phyloP scores from a whole-genome alignment of 1,140 invertebrate genomes.

The Drosophila kepulauana region DNA sequence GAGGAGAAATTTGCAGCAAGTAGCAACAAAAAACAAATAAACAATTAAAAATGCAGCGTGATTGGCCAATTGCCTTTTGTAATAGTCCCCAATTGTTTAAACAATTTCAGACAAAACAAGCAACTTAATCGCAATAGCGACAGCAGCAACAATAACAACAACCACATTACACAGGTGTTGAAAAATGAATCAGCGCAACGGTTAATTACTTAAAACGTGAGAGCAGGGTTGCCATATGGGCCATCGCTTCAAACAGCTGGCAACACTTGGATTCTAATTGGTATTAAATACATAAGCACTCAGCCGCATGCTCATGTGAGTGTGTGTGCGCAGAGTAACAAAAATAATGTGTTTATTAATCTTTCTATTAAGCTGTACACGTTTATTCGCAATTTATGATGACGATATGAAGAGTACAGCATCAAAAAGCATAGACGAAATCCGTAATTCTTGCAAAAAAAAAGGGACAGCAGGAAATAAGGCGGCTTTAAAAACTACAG shows the following conservation, averaged over 20 bases:
- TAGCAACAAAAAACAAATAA: conserved; percentile 2
- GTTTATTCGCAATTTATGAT: not conserved
- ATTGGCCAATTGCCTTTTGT: conserved; percentile 32
- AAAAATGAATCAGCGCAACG: conserved; percentile 65
- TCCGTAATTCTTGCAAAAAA: not conserved
- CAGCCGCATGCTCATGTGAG: not conserved
- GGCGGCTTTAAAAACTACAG: conserved; percentile 12
- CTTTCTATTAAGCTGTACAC: not conserved
- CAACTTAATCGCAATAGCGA: not conserved
- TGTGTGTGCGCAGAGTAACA: not conserved
- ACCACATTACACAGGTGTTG: conserved; percentile 20
- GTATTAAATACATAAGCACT: conserved; percentile 11
- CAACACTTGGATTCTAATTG: conserved; percentile 51
- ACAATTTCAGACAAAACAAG: conserved; percentile 31
- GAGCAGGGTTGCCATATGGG: conserved; percentile 43
- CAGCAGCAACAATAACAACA: conserved; percentile 39
- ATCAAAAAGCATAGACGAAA: conserved; percentile 6
- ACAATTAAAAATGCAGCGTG: conserved; percentile 32
- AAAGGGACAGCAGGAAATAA: conserved; percentile 20
- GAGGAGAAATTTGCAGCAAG: conserved; percentile 26
- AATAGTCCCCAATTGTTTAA: conserved; percentile 36
- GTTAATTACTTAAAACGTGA: conserved; percentile 48
- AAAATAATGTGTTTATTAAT: conserved; percentile 36
- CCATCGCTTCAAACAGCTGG: conserved; percentile 30
- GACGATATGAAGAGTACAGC: conserved; percentile 9